Percentiles rank a stretch among this genome's conserved stretches.
phyloP scores from a whole-genome alignment of 2,888 invertebrate genomes.

The Cephus pygmeus region DNA sequence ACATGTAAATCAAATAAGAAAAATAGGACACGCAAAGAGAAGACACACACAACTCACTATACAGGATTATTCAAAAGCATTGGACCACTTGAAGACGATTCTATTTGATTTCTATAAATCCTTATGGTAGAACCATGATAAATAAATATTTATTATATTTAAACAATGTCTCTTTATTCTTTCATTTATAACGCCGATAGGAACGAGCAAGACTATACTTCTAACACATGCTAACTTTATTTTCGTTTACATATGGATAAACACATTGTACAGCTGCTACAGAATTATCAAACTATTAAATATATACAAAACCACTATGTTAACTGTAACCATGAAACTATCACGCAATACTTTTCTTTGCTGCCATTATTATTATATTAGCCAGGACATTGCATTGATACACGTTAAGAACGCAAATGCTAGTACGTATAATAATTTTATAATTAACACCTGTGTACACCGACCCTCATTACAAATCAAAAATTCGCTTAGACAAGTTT shows the following conservation, averaged over 20 bases:
- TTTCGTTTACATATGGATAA: slow-evolving; percentile 22
- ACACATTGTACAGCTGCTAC: slow-evolving; percentile 19
- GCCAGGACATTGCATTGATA: not conserved
- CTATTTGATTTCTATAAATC: too few species aligned
- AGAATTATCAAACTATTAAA: slow-evolving; percentile 19
- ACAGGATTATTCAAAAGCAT: too few species aligned
- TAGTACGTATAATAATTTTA: not conserved
- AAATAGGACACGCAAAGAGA: not conserved
- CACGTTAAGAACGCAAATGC: not conserved
- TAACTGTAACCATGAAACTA: slow-evolving; percentile 5
- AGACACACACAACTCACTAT: not conserved
- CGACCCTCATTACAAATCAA: not conserved
- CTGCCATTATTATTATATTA: not conserved
- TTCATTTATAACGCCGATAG: not conserved
- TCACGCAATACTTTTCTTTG: not conserved
- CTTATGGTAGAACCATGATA: not conserved
- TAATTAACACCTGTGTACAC: not conserved
- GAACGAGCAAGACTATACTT: not conserved
- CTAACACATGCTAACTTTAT: slow-evolving; percentile 13
- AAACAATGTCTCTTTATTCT: not conserved
- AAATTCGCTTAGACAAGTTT: not conserved
- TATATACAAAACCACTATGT: slow-evolving; percentile 24
- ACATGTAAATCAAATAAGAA: not conserved
- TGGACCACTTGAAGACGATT: too few species aligned
- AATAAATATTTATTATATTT: not conserved